A percentile compares a stretch with the other conserved stretches of the same genome.
Evolutionary conservation across 2,113 vertebrate genomes (phyloP).

Genomic region (Gymnogyps californianus): DNA sequence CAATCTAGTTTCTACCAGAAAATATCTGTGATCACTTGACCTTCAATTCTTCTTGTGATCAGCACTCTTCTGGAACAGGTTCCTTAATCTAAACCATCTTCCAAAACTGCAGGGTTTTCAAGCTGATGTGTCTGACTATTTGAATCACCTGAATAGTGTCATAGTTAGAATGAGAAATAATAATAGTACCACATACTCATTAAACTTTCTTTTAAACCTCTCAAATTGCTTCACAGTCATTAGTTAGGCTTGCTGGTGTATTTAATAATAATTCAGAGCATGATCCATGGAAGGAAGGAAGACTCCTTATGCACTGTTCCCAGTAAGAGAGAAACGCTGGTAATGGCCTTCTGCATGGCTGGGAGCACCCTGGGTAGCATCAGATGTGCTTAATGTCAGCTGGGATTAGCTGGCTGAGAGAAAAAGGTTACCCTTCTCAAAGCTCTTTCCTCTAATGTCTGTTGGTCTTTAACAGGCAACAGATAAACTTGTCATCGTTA

Average conservation of each 20-base stretch:
- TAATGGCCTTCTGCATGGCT: background rate
- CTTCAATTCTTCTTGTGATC: background rate
- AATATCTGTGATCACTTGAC: background rate
- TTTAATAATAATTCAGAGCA: background rate
- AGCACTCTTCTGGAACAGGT: background rate
- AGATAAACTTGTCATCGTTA: background rate
- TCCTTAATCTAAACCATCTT: background rate
- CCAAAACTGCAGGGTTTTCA: background rate
- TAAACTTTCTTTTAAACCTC: background rate
- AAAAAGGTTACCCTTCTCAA: background rate
- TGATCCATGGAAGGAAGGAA: background rate
- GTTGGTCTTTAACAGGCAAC: background rate
- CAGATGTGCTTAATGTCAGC: background rate
- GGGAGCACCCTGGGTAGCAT: background rate
- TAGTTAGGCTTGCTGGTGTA: background rate
- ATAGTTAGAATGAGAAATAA: background rate
- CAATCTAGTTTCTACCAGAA: background rate
- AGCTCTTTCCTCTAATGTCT: background rate
- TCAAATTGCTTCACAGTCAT: background rate
- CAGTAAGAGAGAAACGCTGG: background rate
- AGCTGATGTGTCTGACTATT: background rate
- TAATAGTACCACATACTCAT: background rate
- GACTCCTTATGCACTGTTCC: background rate
- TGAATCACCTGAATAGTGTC: background rate
- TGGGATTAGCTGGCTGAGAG: background rate